Conservation (phyloP, 2,797 vertebrate species). For the Champsocephalus esox region DNA sequence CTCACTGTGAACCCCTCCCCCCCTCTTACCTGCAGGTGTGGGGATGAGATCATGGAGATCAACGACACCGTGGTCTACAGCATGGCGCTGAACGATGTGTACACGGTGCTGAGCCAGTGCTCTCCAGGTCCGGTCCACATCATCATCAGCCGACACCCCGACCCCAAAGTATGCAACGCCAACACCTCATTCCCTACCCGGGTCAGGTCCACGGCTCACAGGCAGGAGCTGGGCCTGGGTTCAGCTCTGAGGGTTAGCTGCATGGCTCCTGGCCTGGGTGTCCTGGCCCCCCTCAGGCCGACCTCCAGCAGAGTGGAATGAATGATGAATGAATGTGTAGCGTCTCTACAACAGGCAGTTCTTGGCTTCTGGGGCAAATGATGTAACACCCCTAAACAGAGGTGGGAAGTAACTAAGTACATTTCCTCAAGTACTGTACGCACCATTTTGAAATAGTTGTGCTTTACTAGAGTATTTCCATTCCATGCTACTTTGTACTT, state of each 20-base stretch:
- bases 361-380: not conserved
- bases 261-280: slow-evolving; percentile 1
- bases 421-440: too few species aligned
- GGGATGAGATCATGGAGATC: slow-evolving; percentile 95
- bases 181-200: not conserved
- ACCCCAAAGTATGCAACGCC: slow-evolving; percentile 88
- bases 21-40: slow-evolving; percentile 83
- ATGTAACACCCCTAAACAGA: not conserved
- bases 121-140: slow-evolving; percentile 89
- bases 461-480: too few species aligned
- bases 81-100: slow-evolving; percentile 92
- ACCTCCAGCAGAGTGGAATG: not conserved
- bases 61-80: slow-evolving; percentile 89
- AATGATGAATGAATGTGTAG: not conserved
- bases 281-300: slow-evolving; percentile 3
- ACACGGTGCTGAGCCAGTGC: slow-evolving; percentile 91
- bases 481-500: too few species aligned
- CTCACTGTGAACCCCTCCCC: not conserved
- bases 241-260: slow-evolving; percentile 6
- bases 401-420: too few species aligned
- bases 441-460: too few species aligned
- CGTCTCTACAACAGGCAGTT: not conserved
- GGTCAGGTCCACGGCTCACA: not conserved
- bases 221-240: not conserved
- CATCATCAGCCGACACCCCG: slow-evolving; percentile 93